Evolutionary conservation across 2,797 vertebrate species (phyloP), one percentile per base, ranked within the genome.

Genomic region (Anabas testudineus): DNA sequence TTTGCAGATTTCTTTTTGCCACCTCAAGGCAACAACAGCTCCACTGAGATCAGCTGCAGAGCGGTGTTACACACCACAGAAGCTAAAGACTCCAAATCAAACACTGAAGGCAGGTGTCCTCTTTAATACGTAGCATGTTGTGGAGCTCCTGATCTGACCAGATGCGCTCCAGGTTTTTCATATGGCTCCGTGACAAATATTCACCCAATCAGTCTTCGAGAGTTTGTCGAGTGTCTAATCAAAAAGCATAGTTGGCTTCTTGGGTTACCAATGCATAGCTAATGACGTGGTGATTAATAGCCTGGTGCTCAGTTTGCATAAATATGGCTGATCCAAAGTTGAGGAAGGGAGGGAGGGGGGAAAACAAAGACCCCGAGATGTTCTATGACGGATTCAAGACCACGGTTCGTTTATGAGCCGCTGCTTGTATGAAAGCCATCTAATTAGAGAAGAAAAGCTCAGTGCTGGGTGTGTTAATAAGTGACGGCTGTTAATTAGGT

Each of bases 251-350:
- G 72, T 66, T 84, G 80, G 83, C 82, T 80, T 83, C 83, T 73
- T 59, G 66, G 78, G 81, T 73, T 87, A 87, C 62, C 83, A 87
- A 86, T 88, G 90, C 88, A 82, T 83, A 73, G 74, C 90, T 90
- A 91, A 90, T 88, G 87, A 81, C 76, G 55, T 10, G 52, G 72
- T 90, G 87, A 91, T 90, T 88, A 91, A 91, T 88, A 64, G 77
- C 67, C 78, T 84, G 85, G 78, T 78, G 57, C 70, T 69, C 47
- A 14, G 34, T 63, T 78, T 19, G 45, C 78, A 71, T 78, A 79
- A 79, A 82, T 76, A 74, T 64, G 70, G 49, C 62, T 63, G 67
- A 86, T 82, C 64, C 64, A 67, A 52, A 76, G 68, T 81, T 56
- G 68, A 74, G 73, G 61, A 45, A 49, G 54, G 51, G 13, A 28